Conservation (phyloP, 2,888 invertebrate genomes). For the Eulithis prunata region DNA sequence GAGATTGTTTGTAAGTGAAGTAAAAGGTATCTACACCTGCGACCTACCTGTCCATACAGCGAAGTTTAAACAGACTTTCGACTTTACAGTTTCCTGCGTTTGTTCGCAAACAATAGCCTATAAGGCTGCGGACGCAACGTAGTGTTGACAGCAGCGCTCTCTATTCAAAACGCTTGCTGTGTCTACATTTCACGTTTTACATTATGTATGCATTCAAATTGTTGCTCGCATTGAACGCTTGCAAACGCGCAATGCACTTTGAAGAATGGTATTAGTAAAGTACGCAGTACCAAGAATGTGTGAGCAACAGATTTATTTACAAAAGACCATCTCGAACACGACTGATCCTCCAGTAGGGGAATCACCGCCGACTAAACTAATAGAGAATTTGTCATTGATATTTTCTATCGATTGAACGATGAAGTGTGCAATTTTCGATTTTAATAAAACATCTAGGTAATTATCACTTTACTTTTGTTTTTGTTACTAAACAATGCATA, state of each 20-base stretch:
- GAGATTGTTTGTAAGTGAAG: slow-evolving; percentile 31
- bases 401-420: too few relatives aligned
- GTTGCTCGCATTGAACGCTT: slow-evolving; percentile 34
- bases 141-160: slow-evolving; percentile 64
- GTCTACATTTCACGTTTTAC: slow-evolving; percentile 57
- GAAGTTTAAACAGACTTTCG: slow-evolving; percentile 78
- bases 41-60: slow-evolving; percentile 79
- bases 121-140: slow-evolving; percentile 65
- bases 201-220: slow-evolving; percentile 61
- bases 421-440: too few relatives aligned
- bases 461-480: too few relatives aligned
- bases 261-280: slow-evolving; percentile 29
- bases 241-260: slow-evolving; percentile 32
- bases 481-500: too few relatives aligned
- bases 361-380: neutral
- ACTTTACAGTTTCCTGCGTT: slow-evolving; percentile 82
- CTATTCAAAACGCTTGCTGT: slow-evolving; percentile 67
- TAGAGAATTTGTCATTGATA: too few relatives aligned
- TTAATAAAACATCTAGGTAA: too few relatives aligned
- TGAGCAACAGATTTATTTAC: slow-evolving; percentile 33
- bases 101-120: slow-evolving; percentile 79
- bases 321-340: slow-evolving; percentile 31
- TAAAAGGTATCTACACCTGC: slow-evolving; percentile 64
- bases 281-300: slow-evolving; percentile 31
- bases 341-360: slow-evolving; percentile 15